Evolutionary conservation across 2,797 vertebrate genomes (phyloP).

Genomic region (Ctenopoma multispine): DNA sequence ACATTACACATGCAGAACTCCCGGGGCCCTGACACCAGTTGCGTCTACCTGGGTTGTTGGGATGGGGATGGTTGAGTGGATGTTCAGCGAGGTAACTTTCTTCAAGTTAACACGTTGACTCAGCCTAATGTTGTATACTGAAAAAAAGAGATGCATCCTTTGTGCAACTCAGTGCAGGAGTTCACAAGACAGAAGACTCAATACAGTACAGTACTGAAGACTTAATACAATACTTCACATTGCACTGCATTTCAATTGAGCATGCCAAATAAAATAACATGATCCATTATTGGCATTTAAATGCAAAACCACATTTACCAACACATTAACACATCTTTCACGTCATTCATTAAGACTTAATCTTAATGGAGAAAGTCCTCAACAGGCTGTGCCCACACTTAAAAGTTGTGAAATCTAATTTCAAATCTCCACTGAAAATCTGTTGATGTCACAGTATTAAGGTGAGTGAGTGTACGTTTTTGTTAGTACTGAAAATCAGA

Average conservation of each 20-base stretch:
- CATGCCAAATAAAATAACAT: background rate
- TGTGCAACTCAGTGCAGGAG: slow-evolving; percentile 29
- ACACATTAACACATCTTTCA: background rate
- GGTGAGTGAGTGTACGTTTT: too few species aligned
- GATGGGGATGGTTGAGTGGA: slow-evolving; percentile 8
- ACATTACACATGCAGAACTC: slow-evolving; percentile 63
- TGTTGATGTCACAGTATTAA: background rate
- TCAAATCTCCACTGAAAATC: too few species aligned
- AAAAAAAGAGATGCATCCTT: slow-evolving; percentile 33
- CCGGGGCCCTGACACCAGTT: slow-evolving; percentile 12
- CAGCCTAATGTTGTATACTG: slow-evolving; percentile 18
- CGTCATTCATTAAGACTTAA: background rate
- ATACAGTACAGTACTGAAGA: slow-evolving; percentile 10
- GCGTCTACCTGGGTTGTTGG: slow-evolving; percentile 40
- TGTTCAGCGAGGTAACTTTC: slow-evolving; percentile 26
- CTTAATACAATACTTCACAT: background rate
- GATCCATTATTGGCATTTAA: background rate
- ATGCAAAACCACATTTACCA: background rate
- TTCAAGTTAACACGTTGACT: slow-evolving; percentile 38
- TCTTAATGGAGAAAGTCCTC: background rate
- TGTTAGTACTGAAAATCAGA: background rate
- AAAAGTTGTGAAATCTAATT: background rate
- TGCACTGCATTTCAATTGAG: background rate
- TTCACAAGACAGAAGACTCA: slow-evolving; percentile 8
- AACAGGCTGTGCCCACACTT: background rate